These are phyloP conservation scores for Molorchus minor DNA, from an alignment of 2,888 invertebrate species.

Conservation along the genomic window DNA sequence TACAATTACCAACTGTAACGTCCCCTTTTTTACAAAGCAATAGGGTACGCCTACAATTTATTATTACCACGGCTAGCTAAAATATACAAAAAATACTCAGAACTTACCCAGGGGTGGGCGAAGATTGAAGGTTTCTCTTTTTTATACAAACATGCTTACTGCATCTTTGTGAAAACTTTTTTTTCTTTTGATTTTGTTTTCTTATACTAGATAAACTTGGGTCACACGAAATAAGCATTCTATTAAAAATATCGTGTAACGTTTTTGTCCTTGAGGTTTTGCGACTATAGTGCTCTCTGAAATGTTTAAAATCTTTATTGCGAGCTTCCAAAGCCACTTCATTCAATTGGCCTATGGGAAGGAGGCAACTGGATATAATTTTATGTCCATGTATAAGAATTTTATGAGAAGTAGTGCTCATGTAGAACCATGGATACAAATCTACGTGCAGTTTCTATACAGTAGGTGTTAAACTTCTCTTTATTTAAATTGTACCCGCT, in stretches of 20 bases:
- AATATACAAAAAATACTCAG: too few relatives aligned
- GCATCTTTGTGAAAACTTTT: not conserved
- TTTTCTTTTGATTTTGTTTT: slow-evolving; percentile 4
- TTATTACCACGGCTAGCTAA: too few relatives aligned
- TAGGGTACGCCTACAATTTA: too few relatives aligned
- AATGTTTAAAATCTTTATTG: slow-evolving; percentile 31
- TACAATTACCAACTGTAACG: too few relatives aligned
- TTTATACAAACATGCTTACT: not conserved
- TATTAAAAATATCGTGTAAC: slow-evolving; percentile 20
- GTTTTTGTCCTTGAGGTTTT: slow-evolving; percentile 13
- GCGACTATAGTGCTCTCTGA: slow-evolving; percentile 4
- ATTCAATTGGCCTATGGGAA: slow-evolving; percentile 32
- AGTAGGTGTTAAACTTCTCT: slow-evolving; percentile 22
- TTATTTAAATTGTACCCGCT: slow-evolving; percentile 20
- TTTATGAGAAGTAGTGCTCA: slow-evolving; percentile 27
- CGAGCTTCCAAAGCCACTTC: slow-evolving; percentile 38
- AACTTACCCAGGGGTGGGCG: too few relatives aligned
- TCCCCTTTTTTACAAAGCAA: too few relatives aligned
- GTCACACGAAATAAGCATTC: slow-evolving; percentile 27
- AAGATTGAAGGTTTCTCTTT: too few relatives aligned
- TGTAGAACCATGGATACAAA: slow-evolving; percentile 30
- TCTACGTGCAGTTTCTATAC: slow-evolving; percentile 27
- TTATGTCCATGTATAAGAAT: slow-evolving; percentile 36
- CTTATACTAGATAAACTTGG: slow-evolving; percentile 20
- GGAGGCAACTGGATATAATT: slow-evolving; percentile 24